Conservation (phyloP, 2,888 invertebrate genomes). For the Hirtodrosophila duncani region DNA sequence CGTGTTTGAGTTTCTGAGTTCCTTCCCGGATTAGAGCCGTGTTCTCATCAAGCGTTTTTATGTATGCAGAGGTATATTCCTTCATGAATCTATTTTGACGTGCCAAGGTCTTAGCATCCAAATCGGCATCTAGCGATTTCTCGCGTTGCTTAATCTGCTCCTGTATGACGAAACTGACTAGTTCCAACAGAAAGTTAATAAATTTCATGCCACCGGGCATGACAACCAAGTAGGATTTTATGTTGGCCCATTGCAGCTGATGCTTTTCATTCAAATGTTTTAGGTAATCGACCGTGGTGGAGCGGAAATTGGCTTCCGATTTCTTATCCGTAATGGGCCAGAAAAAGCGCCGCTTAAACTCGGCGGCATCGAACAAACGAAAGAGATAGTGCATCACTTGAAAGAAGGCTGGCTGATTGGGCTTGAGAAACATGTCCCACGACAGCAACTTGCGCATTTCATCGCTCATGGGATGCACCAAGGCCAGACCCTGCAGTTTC, state of each 20-base stretch:
- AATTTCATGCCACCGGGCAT: constrained; percentile 78
- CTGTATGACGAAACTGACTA: constrained; percentile 71
- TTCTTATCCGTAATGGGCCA: constrained; percentile 78
- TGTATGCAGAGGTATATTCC: constrained; percentile 66
- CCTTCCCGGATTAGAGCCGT: constrained; percentile 45
- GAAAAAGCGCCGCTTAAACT: constrained; percentile 77
- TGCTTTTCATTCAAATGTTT: constrained; percentile 75
- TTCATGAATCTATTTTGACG: constrained; percentile 62
- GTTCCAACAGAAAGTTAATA: constrained; percentile 73
- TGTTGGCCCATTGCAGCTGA: constrained; percentile 71
- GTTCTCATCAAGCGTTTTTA: constrained; percentile 53
- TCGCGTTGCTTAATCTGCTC: constrained; percentile 73
- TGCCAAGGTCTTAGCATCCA: constrained; percentile 51
- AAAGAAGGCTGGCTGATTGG: constrained; percentile 76
- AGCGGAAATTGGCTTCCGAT: constrained; percentile 74
- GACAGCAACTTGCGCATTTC: constrained; percentile 67
- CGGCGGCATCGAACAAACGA: constrained; percentile 72
- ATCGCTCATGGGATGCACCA: constrained; percentile 67
- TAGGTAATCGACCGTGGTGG: constrained; percentile 75
- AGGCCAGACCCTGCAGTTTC: constrained; percentile 61
- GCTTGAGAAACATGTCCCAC: constrained; percentile 77
- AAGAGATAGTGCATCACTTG: constrained; percentile 77
- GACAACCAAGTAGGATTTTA: constrained; percentile 76
- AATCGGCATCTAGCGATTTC: constrained; percentile 45
- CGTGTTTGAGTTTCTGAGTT: constrained; percentile 34